phyloP scores from a whole-genome alignment of 2,888 invertebrate species.

The Nipponacmea schrenckii region DNA sequence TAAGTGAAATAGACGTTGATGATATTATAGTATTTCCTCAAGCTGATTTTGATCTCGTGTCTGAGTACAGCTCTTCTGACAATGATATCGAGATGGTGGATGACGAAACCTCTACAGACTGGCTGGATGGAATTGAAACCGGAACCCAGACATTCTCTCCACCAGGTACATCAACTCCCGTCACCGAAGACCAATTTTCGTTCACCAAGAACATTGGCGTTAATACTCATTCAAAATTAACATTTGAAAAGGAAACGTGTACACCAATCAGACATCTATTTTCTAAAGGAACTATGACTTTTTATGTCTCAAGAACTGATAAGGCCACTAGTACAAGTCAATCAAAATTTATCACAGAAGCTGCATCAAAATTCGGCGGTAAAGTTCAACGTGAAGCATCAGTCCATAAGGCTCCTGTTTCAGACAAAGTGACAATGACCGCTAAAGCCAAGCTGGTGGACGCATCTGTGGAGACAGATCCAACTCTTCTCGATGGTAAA shows the following conservation, averaged over 20 bases:
- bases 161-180: background rate
- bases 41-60: slow-evolving; percentile 41
- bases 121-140: slow-evolving; percentile 38
- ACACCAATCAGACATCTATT: slow-evolving; percentile 50
- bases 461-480: slow-evolving; percentile 48
- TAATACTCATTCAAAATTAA: slow-evolving; percentile 50
- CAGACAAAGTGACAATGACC: slow-evolving; percentile 43
- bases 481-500: slow-evolving; percentile 49
- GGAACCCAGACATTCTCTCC: slow-evolving; percentile 49
- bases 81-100: slow-evolving; percentile 46
- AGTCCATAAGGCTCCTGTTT: slow-evolving; percentile 7
- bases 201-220: slow-evolving; percentile 46
- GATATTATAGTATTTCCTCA: slow-evolving; percentile 57
- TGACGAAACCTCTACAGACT: slow-evolving; percentile 44
- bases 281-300: slow-evolving; percentile 54
- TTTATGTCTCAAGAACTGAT: slow-evolving; percentile 50
- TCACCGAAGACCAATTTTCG: slow-evolving; percentile 13
- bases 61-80: slow-evolving; percentile 21
- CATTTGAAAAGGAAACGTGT: slow-evolving; percentile 57
- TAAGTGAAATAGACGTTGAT: slow-evolving; percentile 54
- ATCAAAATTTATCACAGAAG: slow-evolving; percentile 31
- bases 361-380: slow-evolving; percentile 26
- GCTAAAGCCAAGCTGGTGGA: slow-evolving; percentile 35
- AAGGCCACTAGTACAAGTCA: slow-evolving; percentile 52
- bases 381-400: background rate